Conservation (phyloP, 2,113 vertebrate species). For the Cyanoliseus patagonus region DNA sequence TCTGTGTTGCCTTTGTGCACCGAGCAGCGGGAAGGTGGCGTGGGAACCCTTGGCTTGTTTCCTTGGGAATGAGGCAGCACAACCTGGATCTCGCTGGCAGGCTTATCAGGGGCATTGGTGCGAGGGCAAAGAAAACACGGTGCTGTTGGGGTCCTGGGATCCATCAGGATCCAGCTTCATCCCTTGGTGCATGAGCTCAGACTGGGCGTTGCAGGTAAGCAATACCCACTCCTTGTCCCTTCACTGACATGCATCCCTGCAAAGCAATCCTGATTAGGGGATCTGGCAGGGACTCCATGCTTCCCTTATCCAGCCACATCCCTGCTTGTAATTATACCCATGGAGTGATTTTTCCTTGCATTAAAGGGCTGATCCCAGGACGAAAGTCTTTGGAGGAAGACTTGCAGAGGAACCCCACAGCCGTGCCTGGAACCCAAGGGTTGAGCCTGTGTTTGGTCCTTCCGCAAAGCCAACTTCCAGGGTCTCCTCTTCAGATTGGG, state of each 20-base stretch:
- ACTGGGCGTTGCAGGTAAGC: neutral
- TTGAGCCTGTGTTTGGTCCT: rapidly evolving
- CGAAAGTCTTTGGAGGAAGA: neutral
- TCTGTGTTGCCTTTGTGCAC: neutral
- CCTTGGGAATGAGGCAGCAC: neutral
- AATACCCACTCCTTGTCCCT: rapidly evolving
- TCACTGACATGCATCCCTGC: neutral
- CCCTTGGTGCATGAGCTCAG: neutral
- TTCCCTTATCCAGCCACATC: neutral
- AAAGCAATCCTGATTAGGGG: neutral
- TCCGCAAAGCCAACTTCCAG: neutral
- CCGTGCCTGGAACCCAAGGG: neutral
- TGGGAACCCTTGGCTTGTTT: slow-evolving; percentile 27
- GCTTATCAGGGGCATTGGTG: neutral
- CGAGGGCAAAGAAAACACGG: neutral
- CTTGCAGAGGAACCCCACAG: rapidly evolving
- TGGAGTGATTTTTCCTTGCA: neutral
- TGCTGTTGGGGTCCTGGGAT: neutral
- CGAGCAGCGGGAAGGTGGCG: slow-evolving; percentile 22
- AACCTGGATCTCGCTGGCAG: neutral
- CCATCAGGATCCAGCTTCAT: neutral
- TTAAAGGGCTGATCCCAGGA: neutral
- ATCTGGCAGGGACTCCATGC: neutral
- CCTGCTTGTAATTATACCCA: neutral
- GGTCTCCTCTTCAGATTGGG: neutral